Conservation (phyloP, 1,140 invertebrate species). For the Gryon sp. region DNA sequence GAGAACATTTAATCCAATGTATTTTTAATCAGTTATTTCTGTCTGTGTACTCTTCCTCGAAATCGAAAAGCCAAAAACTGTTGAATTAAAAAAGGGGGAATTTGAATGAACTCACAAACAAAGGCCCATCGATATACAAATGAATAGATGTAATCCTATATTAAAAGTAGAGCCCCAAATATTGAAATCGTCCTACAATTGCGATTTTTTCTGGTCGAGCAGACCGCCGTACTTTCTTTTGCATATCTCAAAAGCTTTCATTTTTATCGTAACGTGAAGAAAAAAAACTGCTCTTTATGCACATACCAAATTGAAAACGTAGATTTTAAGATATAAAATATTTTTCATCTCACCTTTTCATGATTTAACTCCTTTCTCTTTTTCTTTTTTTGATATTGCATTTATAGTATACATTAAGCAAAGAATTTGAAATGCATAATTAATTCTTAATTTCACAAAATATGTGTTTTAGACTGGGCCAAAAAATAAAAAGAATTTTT, state of each 20-base stretch:
- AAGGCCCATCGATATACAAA: conserved; percentile 49
- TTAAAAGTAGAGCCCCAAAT: conserved; percentile 31
- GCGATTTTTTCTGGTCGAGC: conserved; percentile 13
- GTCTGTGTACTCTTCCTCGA: too few species aligned
- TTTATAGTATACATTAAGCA: too few species aligned
- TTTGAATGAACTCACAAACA: conserved; percentile 15
- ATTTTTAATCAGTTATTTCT: too few species aligned
- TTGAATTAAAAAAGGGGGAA: too few species aligned
- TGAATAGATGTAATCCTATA: conserved; percentile 28
- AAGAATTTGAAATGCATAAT: too few species aligned
- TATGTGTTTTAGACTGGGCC: too few species aligned
- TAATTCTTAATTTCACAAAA: too few species aligned
- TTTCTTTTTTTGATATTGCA: too few species aligned
- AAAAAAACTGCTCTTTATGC: conserved; percentile 32
- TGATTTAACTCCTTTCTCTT: too few species aligned
- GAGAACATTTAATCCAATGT: too few species aligned
- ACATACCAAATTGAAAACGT: conserved; percentile 31
- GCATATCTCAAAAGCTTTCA: conserved; percentile 29
- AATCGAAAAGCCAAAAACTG: too few species aligned
- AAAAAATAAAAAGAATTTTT: too few species aligned
- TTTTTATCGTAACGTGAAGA: conserved; percentile 27
- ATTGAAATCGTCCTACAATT: conserved; percentile 48
- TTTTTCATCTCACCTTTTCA: conserved; percentile 20
- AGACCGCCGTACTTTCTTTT: conserved; percentile 18
- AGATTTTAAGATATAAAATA: conserved; percentile 10